Evolutionary conservation across 2,797 vertebrate species (phyloP).

Genomic region (Pygocentrus nattereri): DNA sequence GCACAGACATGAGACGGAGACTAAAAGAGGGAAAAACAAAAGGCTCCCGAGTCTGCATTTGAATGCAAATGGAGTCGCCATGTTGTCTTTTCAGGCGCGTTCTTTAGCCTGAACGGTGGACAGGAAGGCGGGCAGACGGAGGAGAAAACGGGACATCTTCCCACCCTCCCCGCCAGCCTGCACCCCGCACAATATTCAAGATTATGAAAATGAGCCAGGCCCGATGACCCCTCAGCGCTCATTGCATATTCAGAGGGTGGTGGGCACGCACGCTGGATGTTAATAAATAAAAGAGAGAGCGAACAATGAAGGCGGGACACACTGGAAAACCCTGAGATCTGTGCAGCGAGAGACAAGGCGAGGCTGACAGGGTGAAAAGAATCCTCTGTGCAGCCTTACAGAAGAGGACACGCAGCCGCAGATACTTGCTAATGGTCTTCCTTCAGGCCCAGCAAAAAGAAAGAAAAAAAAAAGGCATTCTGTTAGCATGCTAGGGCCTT

Average conservation of each 20-base stretch:
- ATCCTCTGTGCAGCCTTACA: conserved; percentile 25
- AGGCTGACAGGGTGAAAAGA: conserved; percentile 30
- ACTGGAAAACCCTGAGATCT: conserved; percentile 17
- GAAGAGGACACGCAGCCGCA: conserved; percentile 24
- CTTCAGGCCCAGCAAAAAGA: conserved; percentile 21
- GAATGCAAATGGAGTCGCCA: conserved; percentile 63
- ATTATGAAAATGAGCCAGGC: conserved; percentile 62
- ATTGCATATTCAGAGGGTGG: conserved; percentile 76
- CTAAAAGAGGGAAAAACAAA: conserved; percentile 48
- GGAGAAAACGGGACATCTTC: conserved; percentile 54
- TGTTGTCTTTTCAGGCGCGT: conserved; percentile 62
- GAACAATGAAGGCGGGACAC: conserved; percentile 57
- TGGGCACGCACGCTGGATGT: conserved; percentile 70
- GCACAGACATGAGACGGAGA: conserved; percentile 25
- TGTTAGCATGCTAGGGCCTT: neutral
- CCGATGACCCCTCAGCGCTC: conserved; percentile 75
- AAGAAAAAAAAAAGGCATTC: neutral
- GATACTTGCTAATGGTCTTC: conserved; percentile 24
- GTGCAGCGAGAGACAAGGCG: conserved; percentile 8
- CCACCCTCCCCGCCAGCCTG: conserved; percentile 50
- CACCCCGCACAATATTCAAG: conserved; percentile 54
- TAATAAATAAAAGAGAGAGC: conserved; percentile 69
- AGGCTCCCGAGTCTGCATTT: conserved; percentile 38
- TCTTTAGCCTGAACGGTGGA: conserved; percentile 35
- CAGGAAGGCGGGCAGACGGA: conserved; percentile 32